phyloP scores from a whole-genome alignment of 2,797 vertebrate species.

The Synaphobranchus kaupii region DNA sequence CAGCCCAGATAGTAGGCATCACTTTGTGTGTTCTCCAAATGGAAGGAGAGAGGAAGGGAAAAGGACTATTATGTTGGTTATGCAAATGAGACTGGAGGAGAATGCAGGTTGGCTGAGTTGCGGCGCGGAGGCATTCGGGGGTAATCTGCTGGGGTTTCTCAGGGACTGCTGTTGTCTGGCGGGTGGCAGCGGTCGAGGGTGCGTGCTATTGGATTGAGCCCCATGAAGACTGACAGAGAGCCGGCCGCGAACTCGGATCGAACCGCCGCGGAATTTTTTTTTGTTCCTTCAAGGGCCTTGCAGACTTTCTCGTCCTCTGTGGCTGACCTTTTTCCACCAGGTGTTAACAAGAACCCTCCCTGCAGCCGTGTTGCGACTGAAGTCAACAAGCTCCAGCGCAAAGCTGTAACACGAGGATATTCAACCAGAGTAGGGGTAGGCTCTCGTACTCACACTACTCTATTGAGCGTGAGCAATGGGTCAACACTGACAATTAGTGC shows the following conservation, averaged over 20 bases:
- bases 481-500: not conserved
- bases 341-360: constrained; percentile 42
- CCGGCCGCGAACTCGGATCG: not conserved
- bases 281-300: not conserved
- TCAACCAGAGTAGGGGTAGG: not conserved
- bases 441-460: not conserved
- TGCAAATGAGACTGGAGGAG: constrained; percentile 6
- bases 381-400: constrained; percentile 42
- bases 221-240: not conserved
- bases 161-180: not conserved
- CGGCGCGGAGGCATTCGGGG: constrained; percentile 10
- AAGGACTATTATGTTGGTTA: constrained; percentile 13
- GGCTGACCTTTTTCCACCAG: not conserved
- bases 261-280: not conserved
- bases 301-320: not conserved
- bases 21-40: not conserved
- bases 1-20: not conserved
- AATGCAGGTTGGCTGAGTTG: not conserved
- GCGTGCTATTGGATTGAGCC: not conserved
- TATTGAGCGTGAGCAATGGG: not conserved
- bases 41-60: not conserved
- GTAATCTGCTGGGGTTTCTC: not conserved
- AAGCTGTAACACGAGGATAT: not conserved
- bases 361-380: constrained; percentile 52
- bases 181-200: not conserved